Evolutionary conservation across 1,140 invertebrate species (phyloP).

Genomic region (Pemphigus obesinymphae): DNA sequence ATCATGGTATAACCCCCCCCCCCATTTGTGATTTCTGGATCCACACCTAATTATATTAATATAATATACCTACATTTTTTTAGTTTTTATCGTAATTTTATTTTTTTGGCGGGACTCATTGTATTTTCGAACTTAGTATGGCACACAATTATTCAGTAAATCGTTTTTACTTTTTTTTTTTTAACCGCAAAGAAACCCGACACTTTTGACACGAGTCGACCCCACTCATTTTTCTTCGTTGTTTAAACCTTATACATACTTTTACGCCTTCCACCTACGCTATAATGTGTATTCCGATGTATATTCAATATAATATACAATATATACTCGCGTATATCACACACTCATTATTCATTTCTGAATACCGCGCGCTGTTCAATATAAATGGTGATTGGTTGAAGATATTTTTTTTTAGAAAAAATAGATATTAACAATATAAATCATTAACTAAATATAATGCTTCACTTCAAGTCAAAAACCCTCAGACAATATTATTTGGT

Average conservation of each 20-base stretch:
- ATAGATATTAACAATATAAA: no score
- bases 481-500: no score
- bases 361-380: not conserved
- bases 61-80: not conserved
- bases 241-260: not conserved
- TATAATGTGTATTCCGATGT: no score
- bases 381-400: not conserved
- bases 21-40: no score
- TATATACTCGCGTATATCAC: not conserved
- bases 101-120: not conserved
- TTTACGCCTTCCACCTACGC: not conserved
- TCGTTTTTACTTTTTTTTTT: conserved; percentile 6
- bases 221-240: not conserved
- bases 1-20: no score
- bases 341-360: not conserved
- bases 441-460: no score
- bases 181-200: not conserved
- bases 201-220: conserved; percentile 20
- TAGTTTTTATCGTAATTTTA: not conserved
- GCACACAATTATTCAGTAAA: conserved; percentile 11
- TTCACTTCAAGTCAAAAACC: no score
- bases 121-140: not conserved
- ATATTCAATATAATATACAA: not conserved
- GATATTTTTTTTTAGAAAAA: no score
- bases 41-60: not conserved